Evolutionary conservation across 2,113 vertebrate species (phyloP).

Genomic region (Castor canadensis): DNA sequence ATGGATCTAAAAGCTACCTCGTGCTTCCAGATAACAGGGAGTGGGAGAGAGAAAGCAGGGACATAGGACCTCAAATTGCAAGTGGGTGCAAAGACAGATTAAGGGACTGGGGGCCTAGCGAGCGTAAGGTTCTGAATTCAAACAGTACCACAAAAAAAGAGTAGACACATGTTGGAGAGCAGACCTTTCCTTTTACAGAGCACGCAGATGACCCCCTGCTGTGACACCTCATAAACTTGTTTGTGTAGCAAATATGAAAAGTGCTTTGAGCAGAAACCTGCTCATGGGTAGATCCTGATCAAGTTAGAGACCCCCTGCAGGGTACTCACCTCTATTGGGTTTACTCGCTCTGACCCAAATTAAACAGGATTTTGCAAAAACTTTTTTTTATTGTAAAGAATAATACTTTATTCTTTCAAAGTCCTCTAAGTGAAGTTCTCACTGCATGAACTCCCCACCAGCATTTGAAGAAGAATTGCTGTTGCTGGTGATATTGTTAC

Average conservation of each 20-base stretch:
- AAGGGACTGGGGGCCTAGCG: too few relatives aligned
- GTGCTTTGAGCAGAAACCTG: neutral
- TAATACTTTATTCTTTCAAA: neutral
- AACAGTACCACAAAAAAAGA: too few relatives aligned
- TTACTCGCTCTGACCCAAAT: neutral
- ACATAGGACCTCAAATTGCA: neutral
- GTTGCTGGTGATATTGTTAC: neutral
- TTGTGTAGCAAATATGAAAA: neutral
- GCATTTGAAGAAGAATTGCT: neutral
- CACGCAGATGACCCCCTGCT: neutral
- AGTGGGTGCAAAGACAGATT: too few relatives aligned
- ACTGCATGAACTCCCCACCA: neutral
- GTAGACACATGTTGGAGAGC: neutral
- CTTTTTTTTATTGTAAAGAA: neutral
- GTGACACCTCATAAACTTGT: neutral
- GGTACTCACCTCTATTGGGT: neutral
- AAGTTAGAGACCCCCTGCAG: neutral
- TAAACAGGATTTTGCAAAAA: neutral
- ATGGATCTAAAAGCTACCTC: neutral
- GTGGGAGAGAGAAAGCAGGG: accelerated
- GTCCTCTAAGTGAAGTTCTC: neutral
- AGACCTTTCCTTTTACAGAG: neutral
- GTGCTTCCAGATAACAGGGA: neutral
- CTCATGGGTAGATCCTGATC: neutral
- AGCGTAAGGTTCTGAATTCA: too few relatives aligned